Conservation (phyloP, 92 coral and sea anemone species). For the Micromussa lordhowensis region DNA sequence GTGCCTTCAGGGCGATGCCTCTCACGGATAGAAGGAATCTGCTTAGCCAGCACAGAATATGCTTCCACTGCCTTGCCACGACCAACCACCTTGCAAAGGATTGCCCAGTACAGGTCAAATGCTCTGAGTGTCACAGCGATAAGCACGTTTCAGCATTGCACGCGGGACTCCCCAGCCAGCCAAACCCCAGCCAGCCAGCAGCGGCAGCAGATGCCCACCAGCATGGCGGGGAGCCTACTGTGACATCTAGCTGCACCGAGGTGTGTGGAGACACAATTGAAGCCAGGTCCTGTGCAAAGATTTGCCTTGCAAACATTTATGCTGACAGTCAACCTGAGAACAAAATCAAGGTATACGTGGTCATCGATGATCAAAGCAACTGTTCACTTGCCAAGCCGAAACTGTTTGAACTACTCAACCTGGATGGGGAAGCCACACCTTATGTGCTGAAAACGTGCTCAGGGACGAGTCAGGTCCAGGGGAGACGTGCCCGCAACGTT, state of each 20-base stretch:
- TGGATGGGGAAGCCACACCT: constrained; percentile 1
- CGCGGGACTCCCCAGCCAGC: constrained; percentile 3
- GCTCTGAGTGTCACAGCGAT: too few relatives aligned
- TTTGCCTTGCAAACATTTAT: too few relatives aligned
- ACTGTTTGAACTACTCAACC: constrained; percentile 20
- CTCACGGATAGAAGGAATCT: constrained; percentile 36
- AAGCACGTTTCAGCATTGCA: too few relatives aligned
- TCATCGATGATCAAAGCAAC: constrained; percentile 33
- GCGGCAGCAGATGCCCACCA: background rate
- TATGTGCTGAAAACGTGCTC: constrained; percentile 27
- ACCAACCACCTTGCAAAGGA: too few relatives aligned
- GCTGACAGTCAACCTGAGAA: too few relatives aligned
- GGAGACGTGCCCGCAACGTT: constrained; percentile 37
- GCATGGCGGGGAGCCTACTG: constrained; percentile 58
- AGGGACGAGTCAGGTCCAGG: constrained; percentile 2
- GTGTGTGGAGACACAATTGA: too few relatives aligned
- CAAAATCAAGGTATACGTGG: too few relatives aligned
- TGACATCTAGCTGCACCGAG: too few relatives aligned
- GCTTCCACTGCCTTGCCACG: too few relatives aligned
- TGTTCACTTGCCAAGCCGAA: constrained; percentile 39
- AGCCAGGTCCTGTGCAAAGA: too few relatives aligned
- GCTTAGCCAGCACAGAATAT: too few relatives aligned
- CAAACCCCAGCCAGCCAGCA: background rate
- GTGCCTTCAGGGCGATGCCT: constrained; percentile 53
- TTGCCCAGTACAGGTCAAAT: too few relatives aligned